Base-by-base conservation (phyloP, 1,140 invertebrate species). In the Lutraria rhynchaena region DNA sequence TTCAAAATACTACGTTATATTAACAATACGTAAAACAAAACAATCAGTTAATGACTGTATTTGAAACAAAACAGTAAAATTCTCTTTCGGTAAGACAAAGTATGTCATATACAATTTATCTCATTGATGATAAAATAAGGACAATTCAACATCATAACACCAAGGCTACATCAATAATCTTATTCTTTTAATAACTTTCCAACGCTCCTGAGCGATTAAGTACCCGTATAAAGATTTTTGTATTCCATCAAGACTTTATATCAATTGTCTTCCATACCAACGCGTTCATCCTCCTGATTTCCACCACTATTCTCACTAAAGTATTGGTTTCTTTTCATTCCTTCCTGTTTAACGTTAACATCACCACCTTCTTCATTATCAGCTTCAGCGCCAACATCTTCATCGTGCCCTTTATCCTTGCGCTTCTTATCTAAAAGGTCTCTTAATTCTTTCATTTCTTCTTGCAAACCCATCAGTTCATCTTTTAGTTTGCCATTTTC, bases 371-470 rank as follows among this genome's bases (percentile, higher is more conserved):
- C 24, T 41, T 51, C 37, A 33, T 51, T 58, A 22, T 41, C 51
- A 53, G 3, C 70, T 29, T 15, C n/a, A 53, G 19, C 17, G 11
- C 37, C 73, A 13, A 13, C 13, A 46, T 35, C 29, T 22, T 53
- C 31, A 31, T 73, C 4, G 37, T 37, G 22, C 11, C 19, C 49
- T 53, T 81, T 63, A 22, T 73, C 49, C 3, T 73, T 35, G 27
- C 44, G 70, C 37, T 90, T 90, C 83, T 88, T 89, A 53, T 91
- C 90, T 49, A 95, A 85, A 71, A 94, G 91, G 78, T 93, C 93
- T 83, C 97, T 96, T 0, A 99, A 94, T 82, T 95, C 95, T n/a
- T 96, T 97, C 51, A 99, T 97, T 91, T 99, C 98, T 0, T 96
- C 96, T 13, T 97, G 97, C 4, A 99, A 94, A 74, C 96, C 94